Conservation (phyloP, 2,888 invertebrate species). For the Drosophila vallismaia region DNA sequence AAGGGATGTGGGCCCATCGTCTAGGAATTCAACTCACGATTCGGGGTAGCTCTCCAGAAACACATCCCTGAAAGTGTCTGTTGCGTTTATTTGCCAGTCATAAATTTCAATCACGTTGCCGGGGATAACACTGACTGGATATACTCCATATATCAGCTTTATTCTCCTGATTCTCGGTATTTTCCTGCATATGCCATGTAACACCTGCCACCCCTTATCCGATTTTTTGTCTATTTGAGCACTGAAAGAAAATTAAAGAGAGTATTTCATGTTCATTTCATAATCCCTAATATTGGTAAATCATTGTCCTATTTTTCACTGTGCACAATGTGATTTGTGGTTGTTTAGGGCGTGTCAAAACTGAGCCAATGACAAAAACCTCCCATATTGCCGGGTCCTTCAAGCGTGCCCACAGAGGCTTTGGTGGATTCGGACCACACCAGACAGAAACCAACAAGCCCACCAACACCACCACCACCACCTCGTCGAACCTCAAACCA, state of each 20-base stretch:
- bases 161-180: constrained; percentile 29
- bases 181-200: constrained; percentile 61
- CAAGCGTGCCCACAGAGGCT: constrained; percentile 56
- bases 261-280: not conserved
- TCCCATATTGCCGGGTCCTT: constrained; percentile 36
- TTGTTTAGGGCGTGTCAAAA: constrained; percentile 69
- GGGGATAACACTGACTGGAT: constrained; percentile 77
- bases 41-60: constrained; percentile 22
- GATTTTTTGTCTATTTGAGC: constrained; percentile 13
- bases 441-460: not conserved
- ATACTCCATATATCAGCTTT: constrained; percentile 65
- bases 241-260: constrained; percentile 5
- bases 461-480: not conserved
- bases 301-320: not conserved
- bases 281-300: too few species aligned
- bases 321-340: constrained; percentile 18
- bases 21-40: constrained; percentile 67
- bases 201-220: constrained; percentile 53
- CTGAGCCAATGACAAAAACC: constrained; percentile 10
- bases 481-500: not conserved
- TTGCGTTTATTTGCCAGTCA: constrained; percentile 73
- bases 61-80: constrained; percentile 33
- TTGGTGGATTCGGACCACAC: constrained; percentile 49
- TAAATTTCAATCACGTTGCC: constrained; percentile 80
- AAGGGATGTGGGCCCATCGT: too few species aligned